phyloP scores from a whole-genome alignment of 2,113 vertebrate genomes.

The Sardina pilchardus region DNA sequence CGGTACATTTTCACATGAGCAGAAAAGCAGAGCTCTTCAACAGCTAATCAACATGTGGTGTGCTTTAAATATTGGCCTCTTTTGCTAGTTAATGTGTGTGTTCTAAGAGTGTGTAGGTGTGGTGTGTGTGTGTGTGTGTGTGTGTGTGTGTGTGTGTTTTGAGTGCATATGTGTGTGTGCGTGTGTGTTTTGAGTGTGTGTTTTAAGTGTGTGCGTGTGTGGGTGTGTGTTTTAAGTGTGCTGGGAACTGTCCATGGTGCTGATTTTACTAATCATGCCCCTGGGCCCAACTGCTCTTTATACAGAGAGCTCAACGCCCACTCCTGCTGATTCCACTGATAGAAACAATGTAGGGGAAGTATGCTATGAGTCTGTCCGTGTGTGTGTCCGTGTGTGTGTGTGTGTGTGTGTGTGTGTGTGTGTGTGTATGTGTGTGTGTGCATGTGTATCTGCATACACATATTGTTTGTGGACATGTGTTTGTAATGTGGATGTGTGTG shows the following conservation, averaged over 20 bases:
- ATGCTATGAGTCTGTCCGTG: background rate
- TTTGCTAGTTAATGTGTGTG: background rate
- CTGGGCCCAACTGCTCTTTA: conserved; percentile 17
- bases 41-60: background rate
- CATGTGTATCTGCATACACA: background rate
- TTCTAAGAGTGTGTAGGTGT: background rate
- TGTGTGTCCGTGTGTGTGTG: background rate
- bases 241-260: conserved; percentile 36
- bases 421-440: background rate
- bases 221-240: conserved; percentile 45
- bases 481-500: background rate
- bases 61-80: background rate
- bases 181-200: conserved; percentile 9
- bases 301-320: conserved; percentile 1
- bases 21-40: background rate
- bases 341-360: background rate
- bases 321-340: background rate
- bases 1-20: background rate
- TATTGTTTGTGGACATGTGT: background rate
- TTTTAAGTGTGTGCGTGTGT: background rate
- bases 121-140: background rate
- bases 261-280: conserved; percentile 40
- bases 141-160: background rate
- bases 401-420: background rate
- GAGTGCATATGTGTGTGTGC: background rate